Base-by-base conservation (phyloP, 2,113 vertebrate genomes). In the Passer domesticus region DNA sequence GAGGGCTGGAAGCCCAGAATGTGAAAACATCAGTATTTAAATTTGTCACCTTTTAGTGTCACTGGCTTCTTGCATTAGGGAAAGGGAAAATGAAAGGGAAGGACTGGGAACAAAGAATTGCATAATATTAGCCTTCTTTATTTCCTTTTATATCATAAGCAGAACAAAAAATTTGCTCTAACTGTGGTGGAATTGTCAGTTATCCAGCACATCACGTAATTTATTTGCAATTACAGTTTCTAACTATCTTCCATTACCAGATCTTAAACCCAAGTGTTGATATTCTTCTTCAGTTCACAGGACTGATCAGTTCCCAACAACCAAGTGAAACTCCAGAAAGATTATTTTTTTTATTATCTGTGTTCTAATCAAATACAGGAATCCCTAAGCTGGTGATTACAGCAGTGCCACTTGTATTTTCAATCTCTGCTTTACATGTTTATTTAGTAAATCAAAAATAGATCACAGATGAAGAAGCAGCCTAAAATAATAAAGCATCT, bases 381-480 rank as follows among this genome's bases (percentile, higher is more conserved):
- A 62, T 60, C 80, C 62, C 78, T 89, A 72, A 85, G 33, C 53
- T 46, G 60, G 43, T 56, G 70, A 76, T 84, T 90, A 72, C 68
- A 55, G 33, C 27, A 9, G 50, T 55, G 52, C 64, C 81, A 75
- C 91, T 88, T 72, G 46, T 66, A 46, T 80, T 84, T 91, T 75
- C 81, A 78, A 19, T 70, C 56, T 58, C 68, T 83, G 70, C 70
- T 79, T 58, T 72, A 53, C 25, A 19, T 25, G 35, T 86, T 94
- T 72, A 78, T 83, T 88, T 90, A 84, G 52, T 56, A 87, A 88
- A 83, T 91, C 87, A 80, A 73, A 91, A 83, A n/a, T n/a, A 73
- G 59, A 94, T 68, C 68, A 70, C 50, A 86, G 85, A 63, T 75
- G 49, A 86, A 79, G 84, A 78, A 94, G 58, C 35, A 60, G 63